phyloP scores from a whole-genome alignment of 2,113 vertebrate genomes.

The Sialia sialis region DNA sequence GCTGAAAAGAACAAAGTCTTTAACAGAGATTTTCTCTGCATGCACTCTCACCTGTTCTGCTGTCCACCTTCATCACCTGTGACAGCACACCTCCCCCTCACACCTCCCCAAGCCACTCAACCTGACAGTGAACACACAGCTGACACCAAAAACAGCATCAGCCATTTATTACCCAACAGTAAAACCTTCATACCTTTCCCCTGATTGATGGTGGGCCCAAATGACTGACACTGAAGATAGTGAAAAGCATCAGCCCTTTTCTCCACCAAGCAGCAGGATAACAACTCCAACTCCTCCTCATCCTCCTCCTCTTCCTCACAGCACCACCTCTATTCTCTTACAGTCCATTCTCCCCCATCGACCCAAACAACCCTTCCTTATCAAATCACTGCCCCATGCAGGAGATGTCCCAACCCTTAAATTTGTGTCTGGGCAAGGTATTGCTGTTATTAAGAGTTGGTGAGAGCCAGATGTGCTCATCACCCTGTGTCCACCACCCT shows the following conservation, averaged over 20 bases:
- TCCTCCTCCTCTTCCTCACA: too few species aligned
- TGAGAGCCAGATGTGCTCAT: not conserved
- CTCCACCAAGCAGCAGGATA: too few species aligned
- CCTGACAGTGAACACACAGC: not conserved
- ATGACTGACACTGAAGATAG: not conserved
- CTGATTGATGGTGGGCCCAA: too few species aligned
- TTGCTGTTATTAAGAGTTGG: accelerated
- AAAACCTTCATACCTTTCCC: not conserved
- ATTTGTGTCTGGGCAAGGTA: not conserved
- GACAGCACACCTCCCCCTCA: not conserved
- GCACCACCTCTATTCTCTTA: not conserved
- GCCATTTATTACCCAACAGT: not conserved
- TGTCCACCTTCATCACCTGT: not conserved
- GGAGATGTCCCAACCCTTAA: not conserved
- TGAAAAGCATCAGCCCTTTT: not conserved
- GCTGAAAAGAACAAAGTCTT: not conserved
- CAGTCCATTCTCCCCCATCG: not conserved
- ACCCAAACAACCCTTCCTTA: not conserved
- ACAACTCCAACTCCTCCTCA: too few species aligned
- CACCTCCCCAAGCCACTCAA: not conserved
- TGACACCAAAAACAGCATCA: not conserved
- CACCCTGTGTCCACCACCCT: not conserved
- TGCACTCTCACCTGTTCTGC: not conserved
- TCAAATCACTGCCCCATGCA: not conserved
- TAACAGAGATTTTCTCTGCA: not conserved